Conservation (phyloP, 2,797 vertebrate species). For the Miichthys miiuy region DNA sequence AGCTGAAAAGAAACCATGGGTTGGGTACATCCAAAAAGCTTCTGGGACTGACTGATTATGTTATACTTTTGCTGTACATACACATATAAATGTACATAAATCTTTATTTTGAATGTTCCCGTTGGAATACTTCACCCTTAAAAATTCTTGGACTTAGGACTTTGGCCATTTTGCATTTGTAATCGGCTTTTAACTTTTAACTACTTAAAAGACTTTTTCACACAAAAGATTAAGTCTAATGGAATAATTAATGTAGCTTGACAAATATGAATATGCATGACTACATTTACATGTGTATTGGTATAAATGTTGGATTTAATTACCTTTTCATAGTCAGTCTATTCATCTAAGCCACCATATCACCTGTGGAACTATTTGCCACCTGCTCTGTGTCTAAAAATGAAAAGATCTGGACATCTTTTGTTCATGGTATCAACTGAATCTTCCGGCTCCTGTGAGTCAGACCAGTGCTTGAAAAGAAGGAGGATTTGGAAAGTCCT, state of each 20-base stretch:
- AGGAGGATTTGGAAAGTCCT: background rate
- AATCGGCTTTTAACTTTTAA: background rate
- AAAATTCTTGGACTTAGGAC: background rate
- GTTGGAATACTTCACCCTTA: too few species aligned
- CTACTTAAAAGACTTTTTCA: background rate
- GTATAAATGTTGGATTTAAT: too few species aligned
- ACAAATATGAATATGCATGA: background rate
- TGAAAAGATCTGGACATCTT: background rate
- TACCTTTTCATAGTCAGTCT: constrained; percentile 2
- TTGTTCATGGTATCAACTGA: constrained; percentile 11
- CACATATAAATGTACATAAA: too few species aligned
- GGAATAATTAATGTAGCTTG: background rate
- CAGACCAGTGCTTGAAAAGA: background rate
- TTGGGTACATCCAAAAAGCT: too few species aligned
- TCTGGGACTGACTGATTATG: too few species aligned
- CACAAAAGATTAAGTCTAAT: background rate
- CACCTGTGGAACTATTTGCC: background rate
- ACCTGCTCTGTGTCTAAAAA: background rate
- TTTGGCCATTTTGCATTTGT: background rate
- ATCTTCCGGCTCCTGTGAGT: background rate
- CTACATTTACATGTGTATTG: background rate
- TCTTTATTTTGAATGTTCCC: background rate
- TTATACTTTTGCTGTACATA: too few species aligned
- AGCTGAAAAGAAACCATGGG: too few species aligned
- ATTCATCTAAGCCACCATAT: background rate